Evolutionary conservation across 2,888 invertebrate genomes (phyloP).

Genomic region (Elegia similella): DNA sequence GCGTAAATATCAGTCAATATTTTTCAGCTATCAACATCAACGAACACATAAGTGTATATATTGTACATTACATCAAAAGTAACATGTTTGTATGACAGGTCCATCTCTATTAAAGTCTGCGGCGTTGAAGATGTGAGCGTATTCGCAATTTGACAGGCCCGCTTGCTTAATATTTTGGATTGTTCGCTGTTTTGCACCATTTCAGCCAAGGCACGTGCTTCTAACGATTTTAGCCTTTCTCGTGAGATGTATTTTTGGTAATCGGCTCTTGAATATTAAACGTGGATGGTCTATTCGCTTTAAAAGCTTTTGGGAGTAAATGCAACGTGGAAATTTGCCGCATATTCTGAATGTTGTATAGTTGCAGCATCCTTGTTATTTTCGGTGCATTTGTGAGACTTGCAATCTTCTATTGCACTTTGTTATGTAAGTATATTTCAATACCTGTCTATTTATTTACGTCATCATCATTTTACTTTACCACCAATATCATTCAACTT

Average conservation of each 20-base stretch:
- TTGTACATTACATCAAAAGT: no score
- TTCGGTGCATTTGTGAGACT: no score
- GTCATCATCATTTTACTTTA: no score
- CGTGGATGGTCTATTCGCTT: neutral
- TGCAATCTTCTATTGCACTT: no score
- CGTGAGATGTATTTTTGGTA: neutral
- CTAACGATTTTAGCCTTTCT: constrained; percentile 12
- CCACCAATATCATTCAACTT: no score
- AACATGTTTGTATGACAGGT: neutral
- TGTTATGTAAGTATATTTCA: no score
- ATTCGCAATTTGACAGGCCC: constrained; percentile 25
- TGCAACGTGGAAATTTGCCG: neutral
- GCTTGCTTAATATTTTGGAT: constrained; percentile 29
- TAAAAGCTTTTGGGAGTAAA: neutral
- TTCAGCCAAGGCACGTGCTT: constrained; percentile 19
- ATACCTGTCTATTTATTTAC: no score
- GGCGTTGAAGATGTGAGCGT: constrained; percentile 24
- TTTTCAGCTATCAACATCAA: no score
- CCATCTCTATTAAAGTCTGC: neutral
- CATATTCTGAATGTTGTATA: neutral
- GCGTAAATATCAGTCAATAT: no score
- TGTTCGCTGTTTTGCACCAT: constrained; percentile 22
- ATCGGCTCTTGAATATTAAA: neutral
- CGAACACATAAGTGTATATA: no score
- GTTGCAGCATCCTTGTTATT: neutral